Conservation (phyloP, 2,888 invertebrate species). For the Agriopis aurantiaria region DNA sequence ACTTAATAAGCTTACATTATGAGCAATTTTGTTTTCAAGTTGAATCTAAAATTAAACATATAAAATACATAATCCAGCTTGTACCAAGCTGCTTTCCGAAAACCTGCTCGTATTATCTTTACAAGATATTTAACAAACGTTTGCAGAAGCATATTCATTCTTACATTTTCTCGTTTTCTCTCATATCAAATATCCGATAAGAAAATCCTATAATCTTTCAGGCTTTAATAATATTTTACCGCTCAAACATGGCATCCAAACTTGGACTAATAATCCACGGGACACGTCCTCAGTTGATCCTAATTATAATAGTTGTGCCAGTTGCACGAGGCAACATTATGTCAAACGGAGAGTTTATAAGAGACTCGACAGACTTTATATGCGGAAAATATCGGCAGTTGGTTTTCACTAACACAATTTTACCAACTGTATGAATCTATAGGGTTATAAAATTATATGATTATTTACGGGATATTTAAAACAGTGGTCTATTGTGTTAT, state of each 20-base stretch:
- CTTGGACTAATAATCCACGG: neutral
- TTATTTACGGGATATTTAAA: too few species aligned
- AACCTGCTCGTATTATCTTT: neutral
- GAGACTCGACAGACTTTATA: too few species aligned
- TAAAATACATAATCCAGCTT: neutral
- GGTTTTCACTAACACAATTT: too few species aligned
- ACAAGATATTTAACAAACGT: neutral
- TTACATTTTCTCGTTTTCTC: slow-evolving; percentile 11
- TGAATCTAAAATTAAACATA: neutral
- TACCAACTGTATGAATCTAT: too few species aligned
- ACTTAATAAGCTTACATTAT: too few species aligned
- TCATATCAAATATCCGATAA: slow-evolving; percentile 17
- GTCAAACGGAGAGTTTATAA: neutral
- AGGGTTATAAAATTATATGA: too few species aligned
- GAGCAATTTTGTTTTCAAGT: neutral
- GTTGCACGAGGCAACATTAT: neutral
- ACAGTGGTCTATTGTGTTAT: too few species aligned
- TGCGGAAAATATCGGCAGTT: too few species aligned
- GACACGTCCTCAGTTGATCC: neutral
- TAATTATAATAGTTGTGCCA: neutral
- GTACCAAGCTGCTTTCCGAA: neutral
- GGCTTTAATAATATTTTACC: slow-evolving; percentile 19
- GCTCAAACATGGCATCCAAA: slow-evolving; percentile 1
- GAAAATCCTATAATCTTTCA: slow-evolving; percentile 19
- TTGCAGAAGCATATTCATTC: slow-evolving; percentile 11